Evolutionary conservation across 1,140 invertebrate genomes (phyloP).

Genomic region (Drosophila littoralis): DNA sequence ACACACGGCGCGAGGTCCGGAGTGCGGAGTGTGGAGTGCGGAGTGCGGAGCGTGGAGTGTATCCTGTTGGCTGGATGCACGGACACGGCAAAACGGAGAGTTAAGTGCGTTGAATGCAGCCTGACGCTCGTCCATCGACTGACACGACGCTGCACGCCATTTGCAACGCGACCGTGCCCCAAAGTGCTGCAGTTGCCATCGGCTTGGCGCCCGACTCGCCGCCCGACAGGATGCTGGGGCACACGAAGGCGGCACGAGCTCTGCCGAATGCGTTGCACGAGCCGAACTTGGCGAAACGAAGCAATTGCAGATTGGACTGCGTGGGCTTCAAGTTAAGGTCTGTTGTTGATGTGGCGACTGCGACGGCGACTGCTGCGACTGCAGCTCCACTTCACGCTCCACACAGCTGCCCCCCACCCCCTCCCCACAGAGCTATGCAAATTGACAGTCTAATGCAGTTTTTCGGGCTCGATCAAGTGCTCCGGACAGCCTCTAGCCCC

Average conservation of each 20-base stretch:
- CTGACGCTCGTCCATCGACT: constrained; percentile 73
- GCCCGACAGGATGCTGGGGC: constrained; percentile 41
- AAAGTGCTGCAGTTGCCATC: constrained; percentile 35
- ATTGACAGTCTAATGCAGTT: too few species aligned
- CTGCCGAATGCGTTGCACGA: neutral
- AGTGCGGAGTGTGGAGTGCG: too few species aligned
- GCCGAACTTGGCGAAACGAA: constrained; percentile 7
- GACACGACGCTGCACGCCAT: constrained; percentile 61
- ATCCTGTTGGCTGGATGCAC: neutral
- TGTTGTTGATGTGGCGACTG: constrained; percentile 22
- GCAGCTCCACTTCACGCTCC: constrained; percentile 2
- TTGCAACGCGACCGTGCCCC: constrained; percentile 51
- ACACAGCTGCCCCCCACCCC: neutral
- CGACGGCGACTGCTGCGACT: neutral
- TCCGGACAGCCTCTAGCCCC: too few species aligned
- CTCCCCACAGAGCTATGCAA: too few species aligned
- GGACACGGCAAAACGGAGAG: neutral
- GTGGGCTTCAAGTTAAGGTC: constrained; percentile 21
- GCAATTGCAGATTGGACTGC: constrained; percentile 10
- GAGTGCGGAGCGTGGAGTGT: too few species aligned
- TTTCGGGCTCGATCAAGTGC: too few species aligned
- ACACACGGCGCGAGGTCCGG: neutral
- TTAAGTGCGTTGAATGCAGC: constrained; percentile 67
- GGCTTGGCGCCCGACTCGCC: constrained; percentile 8
- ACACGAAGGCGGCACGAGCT: neutral